Conservation (phyloP, 2,888 invertebrate species). For the Dryadula phaetusa region DNA sequence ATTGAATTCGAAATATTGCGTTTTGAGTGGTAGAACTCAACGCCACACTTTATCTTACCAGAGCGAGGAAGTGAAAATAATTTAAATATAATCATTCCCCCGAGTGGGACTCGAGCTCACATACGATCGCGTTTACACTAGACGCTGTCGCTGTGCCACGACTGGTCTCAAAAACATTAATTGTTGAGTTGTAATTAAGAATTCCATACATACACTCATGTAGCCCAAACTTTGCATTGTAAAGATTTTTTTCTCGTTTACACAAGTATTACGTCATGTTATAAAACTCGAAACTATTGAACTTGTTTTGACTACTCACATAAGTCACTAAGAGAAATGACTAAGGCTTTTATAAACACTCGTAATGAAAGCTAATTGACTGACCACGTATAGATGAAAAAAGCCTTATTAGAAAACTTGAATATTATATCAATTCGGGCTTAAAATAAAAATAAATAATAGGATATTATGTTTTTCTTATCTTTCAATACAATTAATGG, state of each 20-base stretch:
- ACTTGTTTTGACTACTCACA: slow-evolving; percentile 32
- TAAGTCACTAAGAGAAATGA: slow-evolving; percentile 42
- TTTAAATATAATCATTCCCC: too few species aligned
- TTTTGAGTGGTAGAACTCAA: too few species aligned
- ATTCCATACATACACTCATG: not conserved
- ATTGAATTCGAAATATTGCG: too few species aligned
- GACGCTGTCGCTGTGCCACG: too few species aligned
- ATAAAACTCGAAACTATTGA: slow-evolving; percentile 25
- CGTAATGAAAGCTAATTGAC: slow-evolving; percentile 41
- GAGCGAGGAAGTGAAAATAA: too few species aligned
- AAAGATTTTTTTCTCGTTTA: slow-evolving; percentile 7
- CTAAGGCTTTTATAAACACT: slow-evolving; percentile 37
- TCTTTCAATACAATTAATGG: not conserved
- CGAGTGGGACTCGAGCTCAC: too few species aligned
- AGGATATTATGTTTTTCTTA: not conserved
- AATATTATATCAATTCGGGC: not conserved
- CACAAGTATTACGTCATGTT: slow-evolving; percentile 34
- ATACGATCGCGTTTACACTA: too few species aligned
- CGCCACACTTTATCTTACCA: too few species aligned
- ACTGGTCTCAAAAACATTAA: too few species aligned
- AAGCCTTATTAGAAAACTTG: slow-evolving; percentile 40
- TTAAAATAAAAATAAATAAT: slow-evolving; percentile 2
- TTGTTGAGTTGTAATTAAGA: too few species aligned
- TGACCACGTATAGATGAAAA: slow-evolving; percentile 28
- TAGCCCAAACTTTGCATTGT: not conserved